A percentile compares a stretch with the other conserved stretches of the same genome.
These are phyloP conservation scores for Anarsia innoxiella DNA, from an alignment of 2,888 invertebrate genomes.

Conservation along the genomic window DNA sequence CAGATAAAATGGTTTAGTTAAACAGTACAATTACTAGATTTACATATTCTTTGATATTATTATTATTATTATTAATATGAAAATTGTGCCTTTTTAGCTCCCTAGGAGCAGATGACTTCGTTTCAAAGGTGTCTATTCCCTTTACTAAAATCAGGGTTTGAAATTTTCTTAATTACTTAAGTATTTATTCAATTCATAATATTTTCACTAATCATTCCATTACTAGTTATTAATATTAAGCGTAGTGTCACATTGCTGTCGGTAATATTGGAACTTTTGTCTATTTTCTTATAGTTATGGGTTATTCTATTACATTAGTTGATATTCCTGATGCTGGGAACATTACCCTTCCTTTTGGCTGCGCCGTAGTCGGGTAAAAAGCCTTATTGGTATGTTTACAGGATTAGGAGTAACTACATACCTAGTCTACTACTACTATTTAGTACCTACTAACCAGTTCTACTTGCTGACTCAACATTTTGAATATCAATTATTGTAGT, in stretches of 20 bases:
- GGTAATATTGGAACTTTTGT: slow-evolving; percentile 35
- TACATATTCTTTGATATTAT: slow-evolving; percentile 29
- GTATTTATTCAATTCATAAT: slow-evolving; percentile 36
- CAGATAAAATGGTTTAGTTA: too few species aligned
- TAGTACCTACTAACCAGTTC: too few species aligned
- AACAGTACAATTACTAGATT: slow-evolving; percentile 44
- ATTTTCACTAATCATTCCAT: slow-evolving; percentile 64
- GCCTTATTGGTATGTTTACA: too few species aligned
- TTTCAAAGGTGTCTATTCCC: slow-evolving; percentile 18
- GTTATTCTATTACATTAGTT: slow-evolving; percentile 34
- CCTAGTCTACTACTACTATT: too few species aligned
- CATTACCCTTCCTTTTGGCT: too few species aligned
- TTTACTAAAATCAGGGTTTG: slow-evolving; percentile 29
- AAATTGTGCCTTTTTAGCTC: slow-evolving; percentile 23
- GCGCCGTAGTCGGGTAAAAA: too few species aligned
- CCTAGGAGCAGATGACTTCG: slow-evolving; percentile 17
- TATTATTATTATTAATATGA: slow-evolving; percentile 3
- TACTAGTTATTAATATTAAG: slow-evolving; percentile 34
- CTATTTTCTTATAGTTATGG: slow-evolving; percentile 44
- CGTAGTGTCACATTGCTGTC: slow-evolving; percentile 62
- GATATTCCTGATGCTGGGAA: too few species aligned
- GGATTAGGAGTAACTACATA: too few species aligned
- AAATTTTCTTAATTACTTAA: slow-evolving; percentile 24
- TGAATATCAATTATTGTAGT: too few species aligned
- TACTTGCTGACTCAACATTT: too few species aligned